A percentile compares a stretch with the other conserved stretches of the same genome.
Conservation (phyloP, 2,113 vertebrate species). For the Rhabdornis inornatus region DNA sequence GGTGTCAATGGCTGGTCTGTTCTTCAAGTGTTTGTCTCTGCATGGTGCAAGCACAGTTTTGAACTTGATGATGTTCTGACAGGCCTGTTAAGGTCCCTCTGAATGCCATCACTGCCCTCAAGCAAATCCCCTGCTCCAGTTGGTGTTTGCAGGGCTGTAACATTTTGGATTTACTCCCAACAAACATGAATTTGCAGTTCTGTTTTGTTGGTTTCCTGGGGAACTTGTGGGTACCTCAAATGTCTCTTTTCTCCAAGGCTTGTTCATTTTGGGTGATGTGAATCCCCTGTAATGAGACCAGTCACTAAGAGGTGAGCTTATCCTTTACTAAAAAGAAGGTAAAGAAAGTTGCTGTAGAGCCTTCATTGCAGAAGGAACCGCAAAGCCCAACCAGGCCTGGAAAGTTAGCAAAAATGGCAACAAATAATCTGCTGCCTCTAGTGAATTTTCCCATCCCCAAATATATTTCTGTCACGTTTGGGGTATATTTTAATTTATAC, state of each 20-base stretch:
- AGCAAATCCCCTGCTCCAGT: neutral
- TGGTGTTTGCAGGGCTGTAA: neutral
- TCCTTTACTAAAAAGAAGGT: neutral
- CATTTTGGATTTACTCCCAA: neutral
- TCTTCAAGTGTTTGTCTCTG: neutral
- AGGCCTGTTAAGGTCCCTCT: neutral
- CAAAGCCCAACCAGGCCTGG: neutral
- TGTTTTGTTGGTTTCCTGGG: neutral
- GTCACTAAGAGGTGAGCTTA: neutral
- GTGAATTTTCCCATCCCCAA: neutral
- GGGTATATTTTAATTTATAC: neutral
- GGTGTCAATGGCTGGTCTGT: neutral
- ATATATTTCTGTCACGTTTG: neutral
- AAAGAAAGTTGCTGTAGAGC: neutral
- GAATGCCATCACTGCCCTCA: neutral
- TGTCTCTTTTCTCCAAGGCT: neutral
- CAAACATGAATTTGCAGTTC: neutral
- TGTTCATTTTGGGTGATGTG: neutral
- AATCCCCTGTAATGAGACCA: rapidly evolving
- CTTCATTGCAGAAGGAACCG: neutral
- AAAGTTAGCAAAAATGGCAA: rapidly evolving
- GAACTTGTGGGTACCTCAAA: neutral
- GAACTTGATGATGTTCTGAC: neutral
- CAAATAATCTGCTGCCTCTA: neutral
- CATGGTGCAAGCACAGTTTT: neutral